A percentile compares a stretch with the other conserved stretches of the same genome.
Evolutionary conservation across 2,797 vertebrate species (phyloP).

Genomic region (Dermochelys coriacea): DNA sequence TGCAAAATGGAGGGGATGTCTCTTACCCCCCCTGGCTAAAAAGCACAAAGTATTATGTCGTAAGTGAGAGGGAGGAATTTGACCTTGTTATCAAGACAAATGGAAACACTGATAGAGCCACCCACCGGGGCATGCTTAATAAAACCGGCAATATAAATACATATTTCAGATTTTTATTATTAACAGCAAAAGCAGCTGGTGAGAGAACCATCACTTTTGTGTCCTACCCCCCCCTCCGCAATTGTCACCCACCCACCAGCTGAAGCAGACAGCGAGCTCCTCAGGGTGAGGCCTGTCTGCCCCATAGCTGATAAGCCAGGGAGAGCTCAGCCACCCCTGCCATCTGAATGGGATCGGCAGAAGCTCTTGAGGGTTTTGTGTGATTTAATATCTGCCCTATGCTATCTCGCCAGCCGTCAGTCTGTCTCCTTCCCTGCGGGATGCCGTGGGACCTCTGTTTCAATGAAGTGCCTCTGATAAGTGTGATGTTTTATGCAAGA

Average conservation of each 20-base stretch:
- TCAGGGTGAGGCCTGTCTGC: not conserved
- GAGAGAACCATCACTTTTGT: not conserved
- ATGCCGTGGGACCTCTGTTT: not conserved
- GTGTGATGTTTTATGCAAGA: constrained; percentile 58
- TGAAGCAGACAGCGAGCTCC: not conserved
- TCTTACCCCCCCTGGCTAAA: not conserved
- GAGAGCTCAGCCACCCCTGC: not conserved
- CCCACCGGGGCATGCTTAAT: rapidly evolving
- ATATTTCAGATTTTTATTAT: too few relatives aligned
- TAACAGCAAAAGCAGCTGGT: not conserved
- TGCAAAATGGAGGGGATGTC: not conserved
- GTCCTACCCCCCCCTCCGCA: not conserved
- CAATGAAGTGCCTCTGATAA: constrained; percentile 4
- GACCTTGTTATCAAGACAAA: not conserved
- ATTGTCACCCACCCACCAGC: not conserved
- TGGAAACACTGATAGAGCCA: not conserved
- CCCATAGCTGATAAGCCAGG: not conserved
- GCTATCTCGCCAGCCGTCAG: not conserved
- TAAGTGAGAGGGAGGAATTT: not conserved
- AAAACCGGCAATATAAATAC: not conserved
- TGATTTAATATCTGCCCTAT: constrained; percentile 55
- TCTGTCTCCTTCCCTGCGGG: constrained; percentile 1
- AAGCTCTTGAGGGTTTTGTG: constrained; percentile 28
- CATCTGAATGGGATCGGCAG: not conserved
- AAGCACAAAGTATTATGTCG: too few relatives aligned